A percentile compares a stretch with the other conserved stretches of the same genome.
Conservation (phyloP, 2,113 vertebrate species). For the Tylochromis polylepis region DNA sequence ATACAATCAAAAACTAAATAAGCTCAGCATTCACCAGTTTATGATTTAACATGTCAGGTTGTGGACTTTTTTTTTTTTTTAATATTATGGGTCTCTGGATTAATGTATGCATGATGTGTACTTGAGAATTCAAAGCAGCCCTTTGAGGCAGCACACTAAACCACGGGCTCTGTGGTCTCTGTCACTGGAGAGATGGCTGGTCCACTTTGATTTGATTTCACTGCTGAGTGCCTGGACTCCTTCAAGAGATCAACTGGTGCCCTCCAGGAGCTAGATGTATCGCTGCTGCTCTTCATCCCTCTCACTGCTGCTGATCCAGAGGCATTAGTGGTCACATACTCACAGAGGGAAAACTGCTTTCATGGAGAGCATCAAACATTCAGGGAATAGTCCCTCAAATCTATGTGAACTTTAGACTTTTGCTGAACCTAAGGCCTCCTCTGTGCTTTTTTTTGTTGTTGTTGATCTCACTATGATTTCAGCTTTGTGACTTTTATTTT, state of each 20-base stretch:
- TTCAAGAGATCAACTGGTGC: background rate
- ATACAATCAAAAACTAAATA: background rate
- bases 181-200: background rate
- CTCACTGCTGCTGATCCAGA: constrained; percentile 4
- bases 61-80: background rate
- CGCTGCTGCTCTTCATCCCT: constrained; percentile 18
- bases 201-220: constrained; percentile 22
- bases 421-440: background rate
- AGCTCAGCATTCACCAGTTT: background rate
- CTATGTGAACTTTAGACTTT: background rate
- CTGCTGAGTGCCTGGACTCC: background rate
- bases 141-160: background rate
- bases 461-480: background rate
- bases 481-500: no score
- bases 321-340: constrained; percentile 10
- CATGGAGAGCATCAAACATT: constrained; percentile 32
- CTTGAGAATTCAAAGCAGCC: constrained; percentile 21
- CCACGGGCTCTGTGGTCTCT: background rate
- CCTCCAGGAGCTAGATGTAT: constrained; percentile 14
- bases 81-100: background rate
- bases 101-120: background rate
- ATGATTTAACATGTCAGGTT: background rate
- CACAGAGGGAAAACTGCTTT: constrained; percentile 15
- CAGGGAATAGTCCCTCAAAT: background rate
- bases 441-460: background rate